Percentiles rank a stretch among this genome's conserved stretches.
Evolutionary conservation across 2,797 vertebrate species (phyloP).

Genomic region (Tolypeutes matacus): DNA sequence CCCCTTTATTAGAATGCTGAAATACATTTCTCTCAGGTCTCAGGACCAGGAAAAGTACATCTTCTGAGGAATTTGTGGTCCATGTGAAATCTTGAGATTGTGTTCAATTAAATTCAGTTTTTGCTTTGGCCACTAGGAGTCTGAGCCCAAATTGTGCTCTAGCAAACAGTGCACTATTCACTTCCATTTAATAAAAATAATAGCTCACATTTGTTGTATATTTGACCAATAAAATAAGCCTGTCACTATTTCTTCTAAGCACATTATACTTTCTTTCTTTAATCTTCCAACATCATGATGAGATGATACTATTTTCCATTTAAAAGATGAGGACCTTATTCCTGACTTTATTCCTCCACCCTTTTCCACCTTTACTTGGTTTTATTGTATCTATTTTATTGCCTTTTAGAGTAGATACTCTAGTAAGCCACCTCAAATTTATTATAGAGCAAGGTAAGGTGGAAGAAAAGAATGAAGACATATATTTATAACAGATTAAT

Average conservation of each 20-base stretch:
- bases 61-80: neutral
- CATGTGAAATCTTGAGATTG: neutral
- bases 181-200: constrained; percentile 11
- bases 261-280: neutral
- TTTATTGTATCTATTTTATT: constrained; percentile 14
- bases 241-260: neutral
- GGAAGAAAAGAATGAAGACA: constrained; percentile 1
- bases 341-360: neutral
- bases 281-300: neutral
- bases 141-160: neutral
- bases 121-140: neutral
- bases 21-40: neutral
- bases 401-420: neutral
- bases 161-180: neutral
- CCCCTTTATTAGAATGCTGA: neutral
- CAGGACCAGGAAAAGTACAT: neutral
- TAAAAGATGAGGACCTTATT: neutral
- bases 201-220: neutral
- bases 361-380: neutral
- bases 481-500: neutral
- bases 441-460: neutral
- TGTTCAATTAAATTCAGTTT: neutral
- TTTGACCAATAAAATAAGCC: neutral
- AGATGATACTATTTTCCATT: neutral
- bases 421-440: constrained; percentile 20